These are phyloP conservation scores for human DNA, from an alignment of 2,113 vertebrate genomes.

Conservation along the genomic window GRCh38 chr7:3714501-3715000, in stretches of 20 bases:
- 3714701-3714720: not conserved
- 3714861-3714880: constrained; percentile 63
- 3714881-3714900: constrained; percentile 55
- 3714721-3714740: not conserved
- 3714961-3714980: constrained; percentile 40
- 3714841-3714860: constrained; percentile 54
- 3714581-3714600: too few species aligned
- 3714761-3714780: not conserved
- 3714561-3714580: fast-evolving
- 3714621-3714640: not conserved
- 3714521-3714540: not conserved
- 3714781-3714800: not conserved
- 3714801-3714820: not conserved
- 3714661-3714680: not conserved
- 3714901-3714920: constrained; percentile 47
- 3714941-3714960: constrained; percentile 65
- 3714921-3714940: constrained; percentile 29
- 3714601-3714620: not conserved
- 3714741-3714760: not conserved
- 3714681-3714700: not conserved
- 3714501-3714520: not conserved
- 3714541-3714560: too few species aligned
- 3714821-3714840: not conserved
- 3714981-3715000: constrained; percentile 64
- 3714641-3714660: not conserved